Evolutionary conservation across 2,888 invertebrate genomes (phyloP), one percentile per base, ranked within the genome.

Genomic region (Lobophora halterata): DNA sequence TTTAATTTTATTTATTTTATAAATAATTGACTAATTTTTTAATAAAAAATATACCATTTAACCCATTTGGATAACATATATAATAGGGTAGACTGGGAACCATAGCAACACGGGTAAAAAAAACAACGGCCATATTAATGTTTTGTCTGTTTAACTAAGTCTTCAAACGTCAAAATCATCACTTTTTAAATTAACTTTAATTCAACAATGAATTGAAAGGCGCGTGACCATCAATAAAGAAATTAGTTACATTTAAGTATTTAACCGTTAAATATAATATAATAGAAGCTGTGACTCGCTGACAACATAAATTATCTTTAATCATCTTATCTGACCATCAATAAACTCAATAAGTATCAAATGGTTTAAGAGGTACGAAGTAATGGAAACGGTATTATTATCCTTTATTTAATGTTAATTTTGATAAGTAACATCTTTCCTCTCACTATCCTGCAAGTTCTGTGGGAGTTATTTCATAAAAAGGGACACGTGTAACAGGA

Each of bases 301-400:
- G 55, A 63, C 50, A 44, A 47, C 48, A 46, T 60, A 50, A 62
- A 65, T 62, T 58, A 59, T 51, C 58, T 60, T 72, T 70, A 69
- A 73, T 76, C 64, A 75, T 74, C 55, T 56, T 55, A 67, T 64
- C 61, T 55, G 48, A 48, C 52, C 41, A 46, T 55, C 55, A 58
- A 60, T 62, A 56, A 29, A n/a, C n/a, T n/a, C n/a, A n/a, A n/a
- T n/a, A n/a, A 45, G 24, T 19, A 6, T 29, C 3, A 11, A 5
- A 11, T 12, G 6, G 37, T 43, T 32, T 32, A 28, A 37, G 4
- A 19, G 10, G 26, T 11, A 17, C 5, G 5, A 5, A 19, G 6
- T 1, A 26, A 19, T 34, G 5, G 51, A 54, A 31, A 34, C 17
- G 55, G 53, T 18, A 49, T 34, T n/a, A 6, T 33, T 19, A 7